Base-by-base conservation (phyloP, 2,113 vertebrate species). In the Aramus guarauna region DNA sequence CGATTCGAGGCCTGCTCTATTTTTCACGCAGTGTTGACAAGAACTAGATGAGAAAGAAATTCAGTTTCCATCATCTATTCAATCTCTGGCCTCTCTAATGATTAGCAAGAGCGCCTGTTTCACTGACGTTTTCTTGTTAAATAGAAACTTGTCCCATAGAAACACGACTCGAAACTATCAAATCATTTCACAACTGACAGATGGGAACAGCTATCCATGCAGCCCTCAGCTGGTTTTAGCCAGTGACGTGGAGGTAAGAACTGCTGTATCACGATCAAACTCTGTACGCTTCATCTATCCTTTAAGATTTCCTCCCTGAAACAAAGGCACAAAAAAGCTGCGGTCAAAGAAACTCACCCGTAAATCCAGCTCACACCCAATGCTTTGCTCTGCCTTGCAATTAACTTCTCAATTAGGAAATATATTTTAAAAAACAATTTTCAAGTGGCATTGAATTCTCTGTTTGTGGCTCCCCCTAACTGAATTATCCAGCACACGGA, bases 31-130 rank as follows among this genome's bases (percentile, higher is more conserved):
- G 91, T 11, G 86, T 85, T 95, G 96, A 96, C 92, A 94, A 91
- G 84, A 87, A 37, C 80, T 85, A 94, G 81, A 95, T 85, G 92
- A 96, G 91, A 87, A 91, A 94, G 77, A 95, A 89, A 88, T 90
- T 84, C 77, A 17, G 62, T 92, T 92, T 95, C 92, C 87, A 85
- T 94, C 77, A 50, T 88, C 86, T 92, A 58, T 90, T 94, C 92
- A 90, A 29, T 87, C 77, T 56, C 86, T 68, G 48, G 74, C 66
- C 68, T 43, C 58, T 89, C 41, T 69, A 76, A 91, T 0, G 3
- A 91, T 92, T 79, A 95, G 63, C 48, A 37, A 90, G 45, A 62
- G 58, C 0, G 76, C 47, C 56, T 58, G 36, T 69, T 92, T 92
- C 69, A 30, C 64, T 91, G 83, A 39, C 64, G 73, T 76, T 88